Evolutionary conservation across 2,797 vertebrate species (phyloP).

Genomic region (Eulemur albifrons): DNA sequence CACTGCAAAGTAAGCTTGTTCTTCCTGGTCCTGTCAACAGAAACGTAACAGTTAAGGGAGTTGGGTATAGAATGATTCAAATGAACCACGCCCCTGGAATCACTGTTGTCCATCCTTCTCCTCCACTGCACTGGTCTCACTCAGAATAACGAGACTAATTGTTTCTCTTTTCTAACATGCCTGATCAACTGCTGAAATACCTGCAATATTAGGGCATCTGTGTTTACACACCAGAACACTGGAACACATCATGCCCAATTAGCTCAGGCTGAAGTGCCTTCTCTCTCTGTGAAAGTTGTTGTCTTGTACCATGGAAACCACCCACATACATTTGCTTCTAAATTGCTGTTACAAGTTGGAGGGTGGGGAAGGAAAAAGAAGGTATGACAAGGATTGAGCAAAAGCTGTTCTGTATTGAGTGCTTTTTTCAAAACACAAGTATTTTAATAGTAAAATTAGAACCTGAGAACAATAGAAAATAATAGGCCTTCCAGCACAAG

Average conservation of each 20-base stretch:
- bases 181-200: conserved; percentile 27
- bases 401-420: conserved; percentile 38
- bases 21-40: conserved; percentile 93
- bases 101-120: background rate
- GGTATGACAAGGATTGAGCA: conserved; percentile 16
- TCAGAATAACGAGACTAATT: background rate
- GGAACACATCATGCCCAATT: conserved; percentile 62
- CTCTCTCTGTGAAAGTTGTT: conserved; percentile 51
- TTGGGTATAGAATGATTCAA: background rate
- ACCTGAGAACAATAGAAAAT: conserved; percentile 24
- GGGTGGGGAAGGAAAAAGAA: background rate
- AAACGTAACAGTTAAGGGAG: conserved; percentile 46
- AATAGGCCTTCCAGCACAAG: conserved; percentile 37
- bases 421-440: conserved; percentile 47
- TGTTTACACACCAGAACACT: conserved; percentile 43
- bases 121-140: background rate
- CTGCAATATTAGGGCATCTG: conserved; percentile 58
- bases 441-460: conserved; percentile 41
- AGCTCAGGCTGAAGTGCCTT: conserved; percentile 63
- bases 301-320: conserved; percentile 73
- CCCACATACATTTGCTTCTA: conserved; percentile 63
- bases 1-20: conserved; percentile 98
- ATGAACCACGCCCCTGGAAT: background rate
- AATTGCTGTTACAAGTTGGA: conserved; percentile 48
- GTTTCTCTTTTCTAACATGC: conserved; percentile 18